Conservation (phyloP, 2,888 invertebrate species). For the Chymomyza caudatula region DNA sequence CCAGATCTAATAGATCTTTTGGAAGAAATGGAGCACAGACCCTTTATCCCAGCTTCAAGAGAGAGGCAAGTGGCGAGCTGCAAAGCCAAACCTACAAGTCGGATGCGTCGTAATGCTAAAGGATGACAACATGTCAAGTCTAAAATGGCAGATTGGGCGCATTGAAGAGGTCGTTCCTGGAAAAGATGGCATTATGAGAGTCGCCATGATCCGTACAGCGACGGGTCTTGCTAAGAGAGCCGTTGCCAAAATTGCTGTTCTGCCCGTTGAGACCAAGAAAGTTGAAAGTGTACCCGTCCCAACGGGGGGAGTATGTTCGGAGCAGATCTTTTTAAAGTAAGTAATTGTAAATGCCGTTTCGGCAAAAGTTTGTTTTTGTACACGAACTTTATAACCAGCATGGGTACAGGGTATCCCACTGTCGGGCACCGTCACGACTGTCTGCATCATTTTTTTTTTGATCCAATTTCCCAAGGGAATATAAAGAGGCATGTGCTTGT, state of each 20-base stretch:
- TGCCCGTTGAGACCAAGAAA: not conserved
- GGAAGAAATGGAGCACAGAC: slow-evolving; percentile 4
- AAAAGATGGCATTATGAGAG: not conserved
- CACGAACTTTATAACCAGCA: too few relatives aligned
- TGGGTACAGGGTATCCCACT: too few relatives aligned
- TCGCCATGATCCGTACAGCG: not conserved
- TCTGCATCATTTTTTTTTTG: too few relatives aligned
- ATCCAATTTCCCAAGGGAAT: too few relatives aligned
- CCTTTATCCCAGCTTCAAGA: slow-evolving; percentile 9
- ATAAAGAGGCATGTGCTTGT: too few relatives aligned
- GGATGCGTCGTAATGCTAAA: not conserved
- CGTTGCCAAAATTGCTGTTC: not conserved
- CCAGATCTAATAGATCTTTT: too few relatives aligned
- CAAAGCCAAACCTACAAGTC: not conserved
- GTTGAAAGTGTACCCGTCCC: not conserved
- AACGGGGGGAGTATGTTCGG: not conserved
- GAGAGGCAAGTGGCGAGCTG: slow-evolving; percentile 1
- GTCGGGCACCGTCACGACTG: too few relatives aligned
- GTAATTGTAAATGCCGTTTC: too few relatives aligned
- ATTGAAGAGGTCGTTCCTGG: not conserved
- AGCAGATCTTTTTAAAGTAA: not conserved
- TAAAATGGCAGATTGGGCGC: too few relatives aligned
- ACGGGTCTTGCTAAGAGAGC: not conserved
- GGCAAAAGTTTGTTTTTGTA: too few relatives aligned
- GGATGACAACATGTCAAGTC: slow-evolving; percentile 1